Evolutionary conservation across 2,797 vertebrate genomes (phyloP), one percentile per base, ranked within the genome.

Genomic region (Xenopus petersii): DNA sequence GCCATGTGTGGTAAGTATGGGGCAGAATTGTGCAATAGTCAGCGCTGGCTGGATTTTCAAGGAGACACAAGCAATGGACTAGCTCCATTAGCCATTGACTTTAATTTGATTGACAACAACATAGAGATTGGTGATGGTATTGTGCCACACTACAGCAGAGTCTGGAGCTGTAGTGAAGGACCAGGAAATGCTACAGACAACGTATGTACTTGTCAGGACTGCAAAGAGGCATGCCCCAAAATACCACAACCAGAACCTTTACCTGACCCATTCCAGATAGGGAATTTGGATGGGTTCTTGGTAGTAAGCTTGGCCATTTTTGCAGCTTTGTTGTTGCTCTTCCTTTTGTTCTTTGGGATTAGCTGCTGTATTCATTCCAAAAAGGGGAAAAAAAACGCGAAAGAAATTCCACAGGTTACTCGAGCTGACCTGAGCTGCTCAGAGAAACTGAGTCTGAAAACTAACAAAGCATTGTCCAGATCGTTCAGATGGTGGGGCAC

Each of bases 1-100:
- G 87, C 91, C 70, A 98, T 98, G 97, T 99, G 97, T 0, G 97
- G 96, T 0, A 90, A 88, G 0, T 98, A 96, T 0, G 96, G 96
- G 0, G 81, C 91, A 0, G 79, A 82, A 3, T 83, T 94, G 33
- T 99, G 97, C 84, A 95, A 81, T 0, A 67, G 92, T 1, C 95
- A 98, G 80, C 93, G 86, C 65, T 99, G 97, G 97, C 88, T 95
- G 1, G 91, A 98, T 80, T 99, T 94, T 88, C 97, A 98, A 77
- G 97, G 97, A 0, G 93, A 98, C 84, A 88, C 89, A 0, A 92
- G 88, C 79, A 99, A 99, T 0, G 96, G 97, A 0, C 47, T 98
- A 85, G 95, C 96, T 0, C 97, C 97, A 0, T 79, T 99, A 64
- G 91, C 94, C 71, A 95, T 99, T 2, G 75, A 88, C 10, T 97